A percentile compares a stretch with the other conserved stretches of the same genome.
Conservation (phyloP, 2,888 invertebrate species). For the Bhutanitis thaidina region DNA sequence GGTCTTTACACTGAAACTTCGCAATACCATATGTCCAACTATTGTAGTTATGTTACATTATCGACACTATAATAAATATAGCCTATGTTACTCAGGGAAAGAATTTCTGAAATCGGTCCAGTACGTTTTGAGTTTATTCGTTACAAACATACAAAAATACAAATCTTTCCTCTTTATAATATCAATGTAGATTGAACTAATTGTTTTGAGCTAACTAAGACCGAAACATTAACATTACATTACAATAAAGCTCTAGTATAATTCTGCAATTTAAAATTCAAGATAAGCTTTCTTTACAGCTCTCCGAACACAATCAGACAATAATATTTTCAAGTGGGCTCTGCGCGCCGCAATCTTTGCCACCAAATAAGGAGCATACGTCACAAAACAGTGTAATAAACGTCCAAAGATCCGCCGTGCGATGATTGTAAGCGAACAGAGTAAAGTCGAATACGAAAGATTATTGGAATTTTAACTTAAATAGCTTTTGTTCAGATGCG, state of each 20-base stretch:
- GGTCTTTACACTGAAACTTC: too few relatives aligned
- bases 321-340: constrained; percentile 25
- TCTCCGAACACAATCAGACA: constrained; percentile 30
- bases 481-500: background rate
- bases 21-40: too few relatives aligned
- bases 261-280: constrained; percentile 16
- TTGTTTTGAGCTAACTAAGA: constrained; percentile 9
- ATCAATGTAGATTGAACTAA: constrained; percentile 6
- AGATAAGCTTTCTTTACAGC: constrained; percentile 32
- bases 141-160: too few relatives aligned
- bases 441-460: background rate
- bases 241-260: constrained; percentile 18
- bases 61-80: too few relatives aligned
- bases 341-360: constrained; percentile 20
- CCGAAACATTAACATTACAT: constrained; percentile 13
- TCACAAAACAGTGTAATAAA: constrained; percentile 20
- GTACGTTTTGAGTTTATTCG: too few relatives aligned
- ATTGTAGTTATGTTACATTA: too few relatives aligned
- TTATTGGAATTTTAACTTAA: background rate
- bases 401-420: constrained; percentile 8
- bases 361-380: constrained; percentile 17
- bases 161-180: too few relatives aligned
- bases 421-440: background rate
- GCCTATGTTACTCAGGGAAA: too few relatives aligned
- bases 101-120: too few relatives aligned